Evolutionary conservation across 2,113 vertebrate genomes (phyloP), one percentile per base, ranked within the genome.

Genomic region (Canis aureus): DNA sequence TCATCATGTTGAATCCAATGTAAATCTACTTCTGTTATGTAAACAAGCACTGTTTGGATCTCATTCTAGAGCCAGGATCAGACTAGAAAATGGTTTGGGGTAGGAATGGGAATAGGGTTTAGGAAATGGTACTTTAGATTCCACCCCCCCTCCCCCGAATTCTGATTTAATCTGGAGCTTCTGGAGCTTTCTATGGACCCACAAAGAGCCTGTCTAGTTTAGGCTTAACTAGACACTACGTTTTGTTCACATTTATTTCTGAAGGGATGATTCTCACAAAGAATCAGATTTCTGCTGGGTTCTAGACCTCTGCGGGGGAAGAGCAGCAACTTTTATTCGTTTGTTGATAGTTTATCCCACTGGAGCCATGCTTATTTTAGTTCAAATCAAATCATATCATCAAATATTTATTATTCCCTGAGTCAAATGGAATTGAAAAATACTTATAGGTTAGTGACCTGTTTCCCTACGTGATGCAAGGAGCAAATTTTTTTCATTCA

Each of bases 351-450:
- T 60, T 92, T 35, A 0, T 81, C 51, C 73, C 60, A 25, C 2
- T 0, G 49, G 94, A 94, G 60, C 78, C 57, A 32, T 62, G 74
- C 67, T 96, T 78, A 32, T 73, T 96, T 90, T n/a, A 84, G 78
- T 91, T 95, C 82, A 79, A 29, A 85, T 85, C 71, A 89, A 83
- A 95, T 71, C 22, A 5, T 13, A 2, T 81, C 92, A 88, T 93
- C 89, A 86, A 73, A 83, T 95, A 79, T 79, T 89, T 96, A 82
- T 88, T 86, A 82, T 85, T 97, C 55, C n/a, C 55, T 35, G 60
- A 96, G 66, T 89, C 66, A 89, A 93, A 95, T 74, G 66, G 74
- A 89, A 82, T 94, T 79, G 81, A 89, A 93, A 97, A 89, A 87
- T 62, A 55, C 64, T 96, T 89, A 17, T 11, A 79, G 38, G 38